Percentiles rank a stretch among this genome's conserved stretches.
These are phyloP conservation scores for Drosophila busckii DNA, from an alignment of 1,140 invertebrate species.

Conservation along the genomic window DNA sequence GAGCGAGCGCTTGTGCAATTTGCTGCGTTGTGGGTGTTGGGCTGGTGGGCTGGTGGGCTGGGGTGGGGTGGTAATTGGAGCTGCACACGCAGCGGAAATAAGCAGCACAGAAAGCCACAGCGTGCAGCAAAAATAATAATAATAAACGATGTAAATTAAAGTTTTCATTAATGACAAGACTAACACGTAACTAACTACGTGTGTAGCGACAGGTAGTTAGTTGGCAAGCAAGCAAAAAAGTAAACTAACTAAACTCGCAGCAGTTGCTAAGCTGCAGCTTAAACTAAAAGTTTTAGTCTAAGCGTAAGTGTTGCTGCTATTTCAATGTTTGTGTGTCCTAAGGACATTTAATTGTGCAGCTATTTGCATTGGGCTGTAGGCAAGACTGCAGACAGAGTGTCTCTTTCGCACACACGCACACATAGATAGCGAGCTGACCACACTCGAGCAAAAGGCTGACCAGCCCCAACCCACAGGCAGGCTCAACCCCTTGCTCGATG, in stretches of 20 bases:
- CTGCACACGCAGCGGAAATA: constrained; percentile 46
- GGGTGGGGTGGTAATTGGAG: constrained; percentile 21
- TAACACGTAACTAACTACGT: too few species aligned
- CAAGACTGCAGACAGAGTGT: constrained; percentile 37
- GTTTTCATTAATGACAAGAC: constrained; percentile 51
- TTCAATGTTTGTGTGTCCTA: too few species aligned
- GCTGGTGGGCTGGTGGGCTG: constrained; percentile 1
- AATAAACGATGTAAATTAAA: constrained; percentile 50
- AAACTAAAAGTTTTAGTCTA: too few species aligned
- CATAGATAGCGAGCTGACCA: constrained; percentile 17
- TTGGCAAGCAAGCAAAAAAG: background rate
- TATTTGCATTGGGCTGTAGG: constrained; percentile 28
- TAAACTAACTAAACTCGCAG: too few species aligned
- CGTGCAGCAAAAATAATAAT: background rate
- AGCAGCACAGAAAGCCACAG: background rate
- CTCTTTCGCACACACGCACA: constrained; percentile 35
- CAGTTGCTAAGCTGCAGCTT: too few species aligned
- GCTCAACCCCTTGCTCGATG: constrained; percentile 12
- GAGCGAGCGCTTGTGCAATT: constrained; percentile 34
- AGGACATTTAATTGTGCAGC: constrained; percentile 59
- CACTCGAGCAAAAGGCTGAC: constrained; percentile 33
- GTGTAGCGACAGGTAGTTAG: background rate
- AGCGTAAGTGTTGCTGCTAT: too few species aligned
- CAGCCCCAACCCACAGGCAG: constrained; percentile 4
- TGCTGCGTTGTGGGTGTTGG: constrained; percentile 12